Evolutionary conservation across 1,140 invertebrate genomes (phyloP).

Genomic region (Aphelinus certus): DNA sequence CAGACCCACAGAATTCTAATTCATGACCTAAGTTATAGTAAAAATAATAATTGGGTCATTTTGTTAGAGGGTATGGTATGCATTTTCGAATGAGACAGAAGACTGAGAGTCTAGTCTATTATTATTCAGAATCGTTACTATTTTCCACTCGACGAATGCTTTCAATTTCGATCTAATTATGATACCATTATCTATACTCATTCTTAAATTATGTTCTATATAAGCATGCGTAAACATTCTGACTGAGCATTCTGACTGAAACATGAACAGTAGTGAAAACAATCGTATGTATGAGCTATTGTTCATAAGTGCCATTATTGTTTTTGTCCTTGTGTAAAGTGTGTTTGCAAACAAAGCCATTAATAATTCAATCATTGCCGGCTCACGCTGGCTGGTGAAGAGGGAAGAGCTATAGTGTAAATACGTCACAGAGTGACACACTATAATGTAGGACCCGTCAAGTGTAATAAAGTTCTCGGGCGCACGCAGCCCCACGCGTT

Average conservation of each 20-base stretch:
- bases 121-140: constrained; percentile 12
- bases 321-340: no score
- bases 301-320: no score
- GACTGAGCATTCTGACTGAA: no score
- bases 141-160: not conserved
- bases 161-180: not conserved
- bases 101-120: not conserved
- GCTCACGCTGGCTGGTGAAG: no score
- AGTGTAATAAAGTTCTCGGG: constrained; percentile 5
- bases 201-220: no score
- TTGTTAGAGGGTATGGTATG: constrained; percentile 21
- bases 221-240: no score
- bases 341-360: not conserved
- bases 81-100: constrained; percentile 26
- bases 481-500: not conserved
- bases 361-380: not conserved
- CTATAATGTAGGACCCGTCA: not conserved
- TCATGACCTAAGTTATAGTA: constrained; percentile 35
- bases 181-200: no score
- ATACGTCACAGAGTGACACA: no score
- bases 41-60: constrained; percentile 40
- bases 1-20: constrained; percentile 22
- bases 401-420: no score
- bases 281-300: no score
- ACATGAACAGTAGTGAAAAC: no score